These are phyloP conservation scores for Aspiorhynchus laticeps DNA, from an alignment of 2,113 vertebrate genomes.

Conservation along the genomic window DNA sequence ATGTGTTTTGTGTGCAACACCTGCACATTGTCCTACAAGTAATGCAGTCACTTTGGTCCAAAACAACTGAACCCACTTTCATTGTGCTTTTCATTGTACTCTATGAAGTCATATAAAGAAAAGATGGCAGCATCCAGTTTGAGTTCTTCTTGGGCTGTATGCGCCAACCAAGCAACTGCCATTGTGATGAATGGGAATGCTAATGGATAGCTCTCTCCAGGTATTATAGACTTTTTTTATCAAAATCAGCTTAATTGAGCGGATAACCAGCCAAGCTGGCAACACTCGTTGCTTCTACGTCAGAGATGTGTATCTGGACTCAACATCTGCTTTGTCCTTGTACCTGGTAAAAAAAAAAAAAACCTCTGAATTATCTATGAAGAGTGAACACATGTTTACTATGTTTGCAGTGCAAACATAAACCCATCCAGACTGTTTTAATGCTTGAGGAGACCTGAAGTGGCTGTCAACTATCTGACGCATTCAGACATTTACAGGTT, in stretches of 20 bases:
- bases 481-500: constrained; percentile 8
- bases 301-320: constrained; percentile 8
- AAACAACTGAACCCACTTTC: too few relatives aligned
- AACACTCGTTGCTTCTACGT: neutral
- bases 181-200: neutral
- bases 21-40: neutral
- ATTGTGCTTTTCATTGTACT: too few relatives aligned
- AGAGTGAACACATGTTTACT: neutral
- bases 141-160: neutral
- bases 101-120: neutral
- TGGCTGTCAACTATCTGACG: constrained; percentile 5
- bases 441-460: constrained; percentile 23
- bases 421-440: constrained; percentile 9
- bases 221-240: neutral
- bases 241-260: neutral
- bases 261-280: neutral
- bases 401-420: constrained; percentile 30
- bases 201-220: constrained; percentile 11
- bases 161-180: neutral
- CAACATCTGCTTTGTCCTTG: neutral
- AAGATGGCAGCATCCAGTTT: neutral
- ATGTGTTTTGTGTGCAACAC: neutral
- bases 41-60: too few relatives aligned
- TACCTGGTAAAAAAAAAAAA: neutral
- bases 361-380: neutral